A percentile compares a stretch with the other conserved stretches of the same genome.
These are phyloP conservation scores for Ptilonorhynchus violaceus DNA, from an alignment of 2,113 vertebrate genomes.

Conservation along the genomic window DNA sequence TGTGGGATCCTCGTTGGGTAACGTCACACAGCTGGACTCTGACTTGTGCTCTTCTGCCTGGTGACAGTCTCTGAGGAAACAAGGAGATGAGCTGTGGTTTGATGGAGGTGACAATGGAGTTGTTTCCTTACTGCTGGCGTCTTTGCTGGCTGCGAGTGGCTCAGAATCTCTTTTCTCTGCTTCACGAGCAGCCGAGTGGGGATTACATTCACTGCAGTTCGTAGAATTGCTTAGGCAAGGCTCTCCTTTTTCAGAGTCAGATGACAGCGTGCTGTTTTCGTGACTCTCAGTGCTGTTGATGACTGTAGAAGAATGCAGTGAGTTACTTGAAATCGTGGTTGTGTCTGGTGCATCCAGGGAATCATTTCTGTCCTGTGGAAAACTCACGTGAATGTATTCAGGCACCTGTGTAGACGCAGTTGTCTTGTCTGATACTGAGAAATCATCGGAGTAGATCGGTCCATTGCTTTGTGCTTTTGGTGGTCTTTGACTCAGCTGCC, in stretches of 20 bases:
- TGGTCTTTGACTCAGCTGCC: neutral
- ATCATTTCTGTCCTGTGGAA: constrained; percentile 8
- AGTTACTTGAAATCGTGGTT: neutral
- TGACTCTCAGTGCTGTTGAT: neutral
- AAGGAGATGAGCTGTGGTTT: constrained; percentile 36
- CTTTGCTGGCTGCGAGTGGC: constrained; percentile 35
- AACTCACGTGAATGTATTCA: constrained; percentile 69
- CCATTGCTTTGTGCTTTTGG: constrained; percentile 76
- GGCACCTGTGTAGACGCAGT: constrained; percentile 73
- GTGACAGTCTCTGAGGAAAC: constrained; percentile 22
- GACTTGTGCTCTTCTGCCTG: constrained; percentile 20
- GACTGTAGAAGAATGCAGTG: neutral
- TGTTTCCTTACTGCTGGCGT: constrained; percentile 33
- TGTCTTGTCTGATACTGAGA: constrained; percentile 56
- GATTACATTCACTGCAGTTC: neutral
- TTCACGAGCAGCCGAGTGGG: neutral
- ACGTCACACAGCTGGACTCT: neutral
- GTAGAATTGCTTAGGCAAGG: neutral
- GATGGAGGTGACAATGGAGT: constrained; percentile 29
- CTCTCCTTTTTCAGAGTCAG: constrained; percentile 9
- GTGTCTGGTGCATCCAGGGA: neutral
- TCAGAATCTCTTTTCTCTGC: neutral
- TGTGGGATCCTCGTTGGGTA: neutral
- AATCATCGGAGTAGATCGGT: constrained; percentile 32
- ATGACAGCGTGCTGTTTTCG: neutral